phyloP scores from a whole-genome alignment of 2,888 invertebrate species.

The Lasiommata megera region DNA sequence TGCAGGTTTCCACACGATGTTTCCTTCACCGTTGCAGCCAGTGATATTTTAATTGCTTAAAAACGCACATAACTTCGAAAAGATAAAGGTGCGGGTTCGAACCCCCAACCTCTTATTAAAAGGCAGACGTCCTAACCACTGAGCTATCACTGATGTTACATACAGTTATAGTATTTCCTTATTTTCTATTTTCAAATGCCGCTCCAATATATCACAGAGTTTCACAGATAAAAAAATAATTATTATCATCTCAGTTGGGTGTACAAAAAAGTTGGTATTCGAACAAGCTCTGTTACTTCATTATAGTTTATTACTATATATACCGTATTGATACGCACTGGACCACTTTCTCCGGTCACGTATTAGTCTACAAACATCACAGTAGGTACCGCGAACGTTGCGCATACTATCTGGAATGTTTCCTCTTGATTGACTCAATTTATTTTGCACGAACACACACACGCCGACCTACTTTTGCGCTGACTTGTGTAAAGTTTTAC shows the following conservation, averaged over 20 bases:
- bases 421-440: constrained; percentile 38
- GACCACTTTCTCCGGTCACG: constrained; percentile 65
- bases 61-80: too few species aligned
- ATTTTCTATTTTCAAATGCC: too few species aligned
- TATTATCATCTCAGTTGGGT: neutral
- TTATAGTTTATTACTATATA: constrained; percentile 13
- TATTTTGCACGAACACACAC: constrained; percentile 36
- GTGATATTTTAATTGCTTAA: too few species aligned
- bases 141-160: too few species aligned
- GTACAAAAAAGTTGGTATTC: constrained; percentile 5
- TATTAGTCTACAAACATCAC: constrained; percentile 23
- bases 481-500: constrained; percentile 15
- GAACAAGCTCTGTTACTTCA: constrained; percentile 16
- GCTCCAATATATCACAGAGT: neutral
- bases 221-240: neutral
- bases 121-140: too few species aligned
- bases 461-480: constrained; percentile 31
- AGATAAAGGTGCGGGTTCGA: too few species aligned
- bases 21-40: too few species aligned
- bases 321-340: constrained; percentile 24
- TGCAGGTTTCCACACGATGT: too few species aligned
- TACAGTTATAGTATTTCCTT: too few species aligned
- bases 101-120: too few species aligned
- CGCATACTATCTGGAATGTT: constrained; percentile 32
- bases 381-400: constrained; percentile 27